Conservation (phyloP, 2,888 invertebrate genomes). For the Aproaerema taeniolella region DNA sequence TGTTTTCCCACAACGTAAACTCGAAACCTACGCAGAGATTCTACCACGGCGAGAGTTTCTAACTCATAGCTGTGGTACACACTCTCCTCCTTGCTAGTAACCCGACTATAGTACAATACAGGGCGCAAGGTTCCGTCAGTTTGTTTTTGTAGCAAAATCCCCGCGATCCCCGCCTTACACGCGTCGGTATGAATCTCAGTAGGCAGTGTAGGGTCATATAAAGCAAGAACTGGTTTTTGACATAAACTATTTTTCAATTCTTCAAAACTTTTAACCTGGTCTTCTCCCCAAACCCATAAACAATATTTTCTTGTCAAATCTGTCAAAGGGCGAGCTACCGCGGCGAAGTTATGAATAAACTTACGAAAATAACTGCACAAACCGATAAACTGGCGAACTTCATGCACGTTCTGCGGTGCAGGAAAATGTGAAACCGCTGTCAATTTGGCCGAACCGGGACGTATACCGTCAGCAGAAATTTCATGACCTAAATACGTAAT, state of each 20-base stretch:
- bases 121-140: conserved; percentile 21
- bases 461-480: conserved; percentile 21
- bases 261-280: conserved; percentile 12
- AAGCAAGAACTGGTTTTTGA: conserved; percentile 21
- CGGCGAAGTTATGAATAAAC: conserved; percentile 27
- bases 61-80: conserved; percentile 38
- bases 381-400: conserved; percentile 28
- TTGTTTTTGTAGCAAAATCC: conserved; percentile 29
- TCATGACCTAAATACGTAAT: conserved; percentile 27
- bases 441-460: conserved; percentile 22
- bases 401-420: conserved; percentile 23
- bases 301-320: conserved; percentile 24
- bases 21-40: conserved; percentile 25
- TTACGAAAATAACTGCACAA: conserved; percentile 30
- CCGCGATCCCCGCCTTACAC: conserved; percentile 25
- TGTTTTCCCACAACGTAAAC: conserved; percentile 25
- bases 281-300: conserved; percentile 19
- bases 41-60: conserved; percentile 33
- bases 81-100: conserved; percentile 26
- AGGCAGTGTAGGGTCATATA: conserved; percentile 22
- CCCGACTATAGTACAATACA: conserved; percentile 31
- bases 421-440: conserved; percentile 21
- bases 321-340: conserved; percentile 26
- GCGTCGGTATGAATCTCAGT: conserved; percentile 32
- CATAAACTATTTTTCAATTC: conserved; percentile 10